phyloP scores from a whole-genome alignment of 2,113 vertebrate species.

The Bungarus multicinctus region DNA sequence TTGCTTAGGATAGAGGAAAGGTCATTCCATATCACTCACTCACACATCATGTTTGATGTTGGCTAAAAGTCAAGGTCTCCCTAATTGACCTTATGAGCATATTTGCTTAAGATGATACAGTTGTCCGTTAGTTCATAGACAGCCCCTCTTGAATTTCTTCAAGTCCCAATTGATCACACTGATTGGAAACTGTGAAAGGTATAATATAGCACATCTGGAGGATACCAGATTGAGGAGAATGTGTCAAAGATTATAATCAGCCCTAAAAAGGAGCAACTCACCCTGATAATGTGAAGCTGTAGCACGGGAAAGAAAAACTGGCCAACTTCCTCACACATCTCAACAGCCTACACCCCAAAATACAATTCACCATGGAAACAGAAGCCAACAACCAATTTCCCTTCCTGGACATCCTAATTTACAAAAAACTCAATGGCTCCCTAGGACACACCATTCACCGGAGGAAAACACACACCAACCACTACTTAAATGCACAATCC shows the following conservation, averaged over 20 bases:
- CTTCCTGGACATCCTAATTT: too few species aligned
- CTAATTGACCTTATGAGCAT: constrained; percentile 43
- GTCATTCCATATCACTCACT: constrained; percentile 25
- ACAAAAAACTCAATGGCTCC: too few species aligned
- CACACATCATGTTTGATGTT: constrained; percentile 26
- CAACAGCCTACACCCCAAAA: too few species aligned
- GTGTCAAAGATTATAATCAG: not conserved
- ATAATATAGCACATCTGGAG: not conserved
- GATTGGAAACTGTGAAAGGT: not conserved
- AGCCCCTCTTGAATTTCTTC: not conserved
- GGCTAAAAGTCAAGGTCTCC: constrained; percentile 12
- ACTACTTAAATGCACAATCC: too few species aligned
- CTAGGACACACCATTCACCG: too few species aligned
- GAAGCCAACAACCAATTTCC: too few species aligned
- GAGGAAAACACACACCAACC: too few species aligned
- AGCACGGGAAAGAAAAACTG: too few species aligned
- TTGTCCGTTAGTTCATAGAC: not conserved
- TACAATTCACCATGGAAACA: too few species aligned
- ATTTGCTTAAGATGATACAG: not conserved
- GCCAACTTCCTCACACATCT: too few species aligned
- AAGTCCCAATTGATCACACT: not conserved
- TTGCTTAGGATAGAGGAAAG: constrained; percentile 40
- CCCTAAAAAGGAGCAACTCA: not conserved
- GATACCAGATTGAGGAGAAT: not conserved
- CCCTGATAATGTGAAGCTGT: not conserved